Percentiles rank a stretch among this genome's conserved stretches.
phyloP scores from a whole-genome alignment of 2,888 invertebrate genomes.

The Norana najaformis region DNA sequence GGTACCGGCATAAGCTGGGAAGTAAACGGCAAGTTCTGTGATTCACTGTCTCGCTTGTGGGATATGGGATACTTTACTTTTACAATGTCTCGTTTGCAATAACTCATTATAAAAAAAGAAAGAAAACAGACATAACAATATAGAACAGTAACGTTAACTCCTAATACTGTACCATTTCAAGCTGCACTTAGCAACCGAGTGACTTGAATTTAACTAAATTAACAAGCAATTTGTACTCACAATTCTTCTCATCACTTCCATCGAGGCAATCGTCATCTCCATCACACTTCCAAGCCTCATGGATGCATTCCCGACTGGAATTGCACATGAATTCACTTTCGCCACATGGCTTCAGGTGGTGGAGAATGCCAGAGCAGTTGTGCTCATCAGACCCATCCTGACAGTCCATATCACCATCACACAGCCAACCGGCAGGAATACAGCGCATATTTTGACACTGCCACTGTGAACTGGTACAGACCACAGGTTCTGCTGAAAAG shows the following conservation, averaged over 20 bases:
- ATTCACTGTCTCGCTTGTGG: too few relatives aligned
- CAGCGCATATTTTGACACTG: constrained; percentile 34
- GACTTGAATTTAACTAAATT: neutral
- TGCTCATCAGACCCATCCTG: constrained; percentile 34
- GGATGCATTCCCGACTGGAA: constrained; percentile 33
- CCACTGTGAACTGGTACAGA: constrained; percentile 21
- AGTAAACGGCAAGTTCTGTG: too few relatives aligned
- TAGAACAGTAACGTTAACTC: neutral
- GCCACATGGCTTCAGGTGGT: constrained; percentile 60
- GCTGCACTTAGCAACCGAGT: neutral
- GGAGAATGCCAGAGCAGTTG: neutral
- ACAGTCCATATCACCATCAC: constrained; percentile 38
- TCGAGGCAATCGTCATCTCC: constrained; percentile 37
- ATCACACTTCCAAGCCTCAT: constrained; percentile 36
- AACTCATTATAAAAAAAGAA: neutral
- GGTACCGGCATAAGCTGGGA: too few relatives aligned
- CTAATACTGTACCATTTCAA: neutral
- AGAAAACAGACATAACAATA: constrained; percentile 17
- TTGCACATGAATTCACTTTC: constrained; percentile 34
- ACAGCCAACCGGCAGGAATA: constrained; percentile 34
- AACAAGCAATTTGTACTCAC: neutral
- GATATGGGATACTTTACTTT: too few relatives aligned
- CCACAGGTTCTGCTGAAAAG: neutral
- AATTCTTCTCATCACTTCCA: constrained; percentile 32
- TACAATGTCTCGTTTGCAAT: neutral